These are phyloP conservation scores for honey bee (Apis mellifera) DNA, from an alignment of 1,140 invertebrate genomes.

Conservation along the genomic window Amel_HAv3.1 CM009936.2:9137001-9137500, in stretches of 20 bases:
- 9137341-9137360: constrained; percentile 60
- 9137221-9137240: constrained; percentile 70
- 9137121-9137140: constrained; percentile 2
- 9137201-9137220: constrained; percentile 67
- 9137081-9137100: neutral
- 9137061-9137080: neutral
- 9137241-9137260: constrained; percentile 73
- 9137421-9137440: neutral
- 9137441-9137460: neutral
- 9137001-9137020: neutral
- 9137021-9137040: neutral
- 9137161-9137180: constrained; percentile 28
- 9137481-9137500: neutral
- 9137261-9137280: constrained; percentile 68
- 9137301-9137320: constrained; percentile 70
- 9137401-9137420: neutral
- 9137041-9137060: neutral
- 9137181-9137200: constrained; percentile 58
- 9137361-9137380: constrained; percentile 1
- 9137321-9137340: constrained; percentile 68
- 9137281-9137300: constrained; percentile 70
- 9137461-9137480: neutral
- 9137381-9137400: constrained; percentile 1
- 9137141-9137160: neutral
- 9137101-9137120: neutral